These are phyloP conservation scores for Papilio demoleus DNA, from an alignment of 2,888 invertebrate species.

Conservation along the genomic window DNA sequence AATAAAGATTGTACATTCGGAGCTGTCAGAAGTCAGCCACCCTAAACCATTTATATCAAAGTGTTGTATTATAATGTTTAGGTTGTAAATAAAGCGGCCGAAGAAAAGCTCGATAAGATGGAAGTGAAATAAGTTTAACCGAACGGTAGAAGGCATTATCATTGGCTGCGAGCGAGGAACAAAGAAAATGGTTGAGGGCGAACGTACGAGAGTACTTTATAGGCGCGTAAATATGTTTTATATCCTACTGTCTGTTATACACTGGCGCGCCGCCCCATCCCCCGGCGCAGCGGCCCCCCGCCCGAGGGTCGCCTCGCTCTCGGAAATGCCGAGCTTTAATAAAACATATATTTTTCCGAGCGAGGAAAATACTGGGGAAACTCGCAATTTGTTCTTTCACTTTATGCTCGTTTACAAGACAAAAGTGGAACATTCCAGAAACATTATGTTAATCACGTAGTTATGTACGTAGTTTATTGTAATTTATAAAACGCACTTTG, in stretches of 20 bases:
- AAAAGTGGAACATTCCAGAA: slow-evolving; percentile 82
- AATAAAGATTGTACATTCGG: slow-evolving; percentile 48
- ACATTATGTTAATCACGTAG: slow-evolving; percentile 82
- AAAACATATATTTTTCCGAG: slow-evolving; percentile 84
- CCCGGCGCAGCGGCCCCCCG: slow-evolving; percentile 67
- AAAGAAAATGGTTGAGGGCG: slow-evolving; percentile 82
- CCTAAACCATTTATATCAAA: slow-evolving; percentile 71
- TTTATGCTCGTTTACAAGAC: slow-evolving; percentile 84
- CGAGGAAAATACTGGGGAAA: slow-evolving; percentile 84
- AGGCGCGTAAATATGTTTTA: slow-evolving; percentile 85
- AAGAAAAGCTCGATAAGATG: slow-evolving; percentile 81
- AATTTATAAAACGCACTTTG: slow-evolving; percentile 50
- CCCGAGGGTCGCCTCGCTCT: slow-evolving; percentile 79
- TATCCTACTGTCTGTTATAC: slow-evolving; percentile 84
- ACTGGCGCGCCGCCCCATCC: slow-evolving; percentile 77
- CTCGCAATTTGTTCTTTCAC: slow-evolving; percentile 84
- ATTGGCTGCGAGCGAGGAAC: slow-evolving; percentile 81
- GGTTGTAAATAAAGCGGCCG: slow-evolving; percentile 79
- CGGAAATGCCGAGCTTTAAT: slow-evolving; percentile 84
- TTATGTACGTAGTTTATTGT: slow-evolving; percentile 74
- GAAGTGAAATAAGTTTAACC: slow-evolving; percentile 82
- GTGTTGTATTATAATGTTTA: slow-evolving; percentile 73
- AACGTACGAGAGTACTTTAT: slow-evolving; percentile 84
- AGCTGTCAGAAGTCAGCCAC: slow-evolving; percentile 57
- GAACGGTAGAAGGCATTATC: slow-evolving; percentile 82